Conservation (phyloP, 2,888 invertebrate genomes). For the Ormyrus thymus region DNA sequence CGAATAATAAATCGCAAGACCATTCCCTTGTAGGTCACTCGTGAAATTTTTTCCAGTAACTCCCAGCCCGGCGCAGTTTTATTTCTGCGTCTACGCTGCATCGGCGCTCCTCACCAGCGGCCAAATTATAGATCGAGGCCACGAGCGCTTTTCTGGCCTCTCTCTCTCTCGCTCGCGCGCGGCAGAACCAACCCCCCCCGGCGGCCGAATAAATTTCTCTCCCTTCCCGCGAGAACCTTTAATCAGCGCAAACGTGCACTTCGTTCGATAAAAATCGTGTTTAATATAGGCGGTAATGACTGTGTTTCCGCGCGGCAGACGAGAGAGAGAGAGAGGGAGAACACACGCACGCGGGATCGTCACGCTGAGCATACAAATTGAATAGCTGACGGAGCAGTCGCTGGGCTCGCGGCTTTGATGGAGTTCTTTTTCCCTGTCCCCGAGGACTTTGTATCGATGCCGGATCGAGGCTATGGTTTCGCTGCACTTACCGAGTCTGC, state of each 20-base stretch:
- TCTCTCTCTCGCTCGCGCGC: background rate
- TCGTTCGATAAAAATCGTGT: constrained; percentile 43
- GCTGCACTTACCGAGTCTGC: constrained; percentile 22
- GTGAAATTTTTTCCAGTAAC: too few species aligned
- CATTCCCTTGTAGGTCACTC: too few species aligned
- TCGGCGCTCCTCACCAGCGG: constrained; percentile 41
- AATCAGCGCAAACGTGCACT: constrained; percentile 40
- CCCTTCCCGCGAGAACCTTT: constrained; percentile 45
- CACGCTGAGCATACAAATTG: constrained; percentile 44
- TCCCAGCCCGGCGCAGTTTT: constrained; percentile 2
- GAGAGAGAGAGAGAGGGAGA: too few species aligned
- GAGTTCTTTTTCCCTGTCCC: constrained; percentile 29
- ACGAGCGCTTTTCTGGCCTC: constrained; percentile 43
- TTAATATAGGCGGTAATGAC: constrained; percentile 48
- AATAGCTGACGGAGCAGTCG: constrained; percentile 5
- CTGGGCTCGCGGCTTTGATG: background rate
- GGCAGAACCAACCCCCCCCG: constrained; percentile 25
- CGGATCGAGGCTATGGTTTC: background rate
- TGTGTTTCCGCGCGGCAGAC: constrained; percentile 25
- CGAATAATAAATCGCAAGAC: too few species aligned
- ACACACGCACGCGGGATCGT: constrained; percentile 16
- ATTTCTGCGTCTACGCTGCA: constrained; percentile 10
- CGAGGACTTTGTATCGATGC: constrained; percentile 29
- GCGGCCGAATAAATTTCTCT: constrained; percentile 49
- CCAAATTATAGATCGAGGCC: constrained; percentile 60